Evolutionary conservation across 1,140 invertebrate genomes (phyloP).

Genomic region (Penaeus japonicus): DNA sequence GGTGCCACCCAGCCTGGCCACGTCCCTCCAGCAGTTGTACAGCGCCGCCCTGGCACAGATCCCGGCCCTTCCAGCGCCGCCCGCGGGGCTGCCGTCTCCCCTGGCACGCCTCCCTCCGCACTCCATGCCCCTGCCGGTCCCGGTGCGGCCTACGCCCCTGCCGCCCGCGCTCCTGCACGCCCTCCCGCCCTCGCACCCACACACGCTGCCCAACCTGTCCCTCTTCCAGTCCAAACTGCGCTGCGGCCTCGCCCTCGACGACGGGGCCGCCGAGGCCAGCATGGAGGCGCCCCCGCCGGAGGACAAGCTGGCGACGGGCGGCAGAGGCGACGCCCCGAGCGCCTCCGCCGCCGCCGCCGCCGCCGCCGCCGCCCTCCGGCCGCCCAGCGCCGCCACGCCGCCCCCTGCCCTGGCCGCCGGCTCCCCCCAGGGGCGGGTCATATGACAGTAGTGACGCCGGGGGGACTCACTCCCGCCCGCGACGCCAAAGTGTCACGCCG

Average conservation of each 20-base stretch:
- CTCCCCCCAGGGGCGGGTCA: constrained; percentile 40
- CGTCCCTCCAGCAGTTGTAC: constrained; percentile 51
- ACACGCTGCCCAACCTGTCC: constrained; percentile 1
- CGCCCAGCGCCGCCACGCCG: not conserved
- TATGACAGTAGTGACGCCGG: constrained; percentile 51
- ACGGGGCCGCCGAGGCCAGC: not conserved
- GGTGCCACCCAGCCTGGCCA: constrained; percentile 41
- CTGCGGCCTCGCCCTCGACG: not conserved
- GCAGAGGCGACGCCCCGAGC: not conserved
- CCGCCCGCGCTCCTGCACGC: constrained; percentile 37
- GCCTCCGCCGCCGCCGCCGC: not conserved
- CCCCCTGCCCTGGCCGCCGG: constrained; percentile 15
- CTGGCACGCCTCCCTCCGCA: constrained; percentile 26
- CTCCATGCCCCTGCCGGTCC: constrained; percentile 33
- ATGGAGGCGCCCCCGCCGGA: not conserved
- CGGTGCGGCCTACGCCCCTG: constrained; percentile 41
- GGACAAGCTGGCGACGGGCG: not conserved
- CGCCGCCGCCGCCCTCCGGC: not conserved
- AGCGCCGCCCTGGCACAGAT: constrained; percentile 48
- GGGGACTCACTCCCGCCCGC: not conserved
- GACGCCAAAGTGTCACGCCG: no score
- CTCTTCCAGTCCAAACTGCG: constrained; percentile 41
- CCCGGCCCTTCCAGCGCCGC: constrained; percentile 9
- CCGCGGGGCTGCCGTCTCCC: constrained; percentile 1
- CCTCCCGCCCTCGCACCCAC: constrained; percentile 31